A percentile compares a stretch with the other conserved stretches of the same genome.
These are phyloP conservation scores for Loris lydekkerianus DNA, from an alignment of 2,797 vertebrate species.

Conservation along the genomic window DNA sequence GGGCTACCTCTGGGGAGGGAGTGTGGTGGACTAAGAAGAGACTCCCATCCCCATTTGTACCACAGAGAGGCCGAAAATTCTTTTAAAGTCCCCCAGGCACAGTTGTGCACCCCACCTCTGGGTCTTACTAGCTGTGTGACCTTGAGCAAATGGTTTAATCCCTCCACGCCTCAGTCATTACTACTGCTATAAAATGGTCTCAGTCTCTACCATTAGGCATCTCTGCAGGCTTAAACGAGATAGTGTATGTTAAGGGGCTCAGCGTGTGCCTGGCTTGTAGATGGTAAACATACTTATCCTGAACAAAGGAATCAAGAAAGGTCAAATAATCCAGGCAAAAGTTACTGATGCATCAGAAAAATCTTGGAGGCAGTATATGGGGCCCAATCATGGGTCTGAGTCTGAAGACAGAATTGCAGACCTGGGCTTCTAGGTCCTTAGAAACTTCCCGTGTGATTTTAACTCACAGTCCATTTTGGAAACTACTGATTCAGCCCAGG, in stretches of 20 bases:
- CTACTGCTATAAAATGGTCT: neutral
- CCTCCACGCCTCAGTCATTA: neutral
- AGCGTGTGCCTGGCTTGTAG: neutral
- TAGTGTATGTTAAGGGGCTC: neutral
- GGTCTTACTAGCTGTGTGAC: neutral
- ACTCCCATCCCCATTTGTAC: rapidly evolving
- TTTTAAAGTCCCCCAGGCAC: neutral
- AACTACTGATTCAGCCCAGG: neutral
- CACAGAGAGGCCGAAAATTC: neutral
- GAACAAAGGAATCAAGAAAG: neutral
- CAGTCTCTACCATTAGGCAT: neutral
- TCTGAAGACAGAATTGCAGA: neutral
- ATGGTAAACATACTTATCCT: neutral
- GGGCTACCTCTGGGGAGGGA: neutral
- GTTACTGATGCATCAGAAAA: neutral
- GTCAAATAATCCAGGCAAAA: neutral
- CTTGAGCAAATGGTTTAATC: neutral
- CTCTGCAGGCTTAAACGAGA: neutral
- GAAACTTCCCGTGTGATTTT: neutral
- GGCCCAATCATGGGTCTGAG: neutral
- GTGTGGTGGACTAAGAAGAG: neutral
- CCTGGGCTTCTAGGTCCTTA: neutral
- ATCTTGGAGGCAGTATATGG: too few species aligned
- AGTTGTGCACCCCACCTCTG: neutral
- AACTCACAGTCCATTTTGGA: neutral